These are phyloP conservation scores for Dicrurus megarhynchus DNA, from an alignment of 2,113 vertebrate genomes.

Conservation along the genomic window DNA sequence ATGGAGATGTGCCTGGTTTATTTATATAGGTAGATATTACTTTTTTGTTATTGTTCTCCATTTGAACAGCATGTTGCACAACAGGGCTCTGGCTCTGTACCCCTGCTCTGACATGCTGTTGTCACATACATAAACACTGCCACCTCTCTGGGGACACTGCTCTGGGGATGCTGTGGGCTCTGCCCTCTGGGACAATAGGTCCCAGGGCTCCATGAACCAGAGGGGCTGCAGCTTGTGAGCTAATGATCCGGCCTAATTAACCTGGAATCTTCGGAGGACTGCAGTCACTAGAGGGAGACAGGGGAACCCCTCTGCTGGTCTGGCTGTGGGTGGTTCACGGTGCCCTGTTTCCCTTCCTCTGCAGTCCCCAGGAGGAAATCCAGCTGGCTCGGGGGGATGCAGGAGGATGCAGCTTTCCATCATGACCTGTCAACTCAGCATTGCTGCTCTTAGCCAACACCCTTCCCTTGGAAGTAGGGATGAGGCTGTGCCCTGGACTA, in stretches of 20 bases:
- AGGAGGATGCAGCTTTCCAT: not conserved
- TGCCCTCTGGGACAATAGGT: not conserved
- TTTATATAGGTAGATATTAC: not conserved
- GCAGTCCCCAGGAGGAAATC: not conserved
- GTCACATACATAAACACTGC: not conserved
- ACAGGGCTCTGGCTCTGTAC: rapidly evolving
- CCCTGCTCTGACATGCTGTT: not conserved
- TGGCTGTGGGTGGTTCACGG: not conserved
- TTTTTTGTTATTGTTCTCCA: not conserved
- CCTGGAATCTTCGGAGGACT: not conserved
- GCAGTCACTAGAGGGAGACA: not conserved
- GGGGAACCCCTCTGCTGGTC: not conserved
- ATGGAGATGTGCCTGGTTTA: not conserved
- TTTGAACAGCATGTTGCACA: not conserved
- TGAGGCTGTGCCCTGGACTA: not conserved
- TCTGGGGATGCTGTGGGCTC: not conserved
- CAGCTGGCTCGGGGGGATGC: not conserved
- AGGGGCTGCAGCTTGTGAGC: not conserved
- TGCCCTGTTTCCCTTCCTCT: not conserved
- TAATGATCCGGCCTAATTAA: not conserved
- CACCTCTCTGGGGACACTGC: not conserved
- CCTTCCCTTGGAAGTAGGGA: not conserved
- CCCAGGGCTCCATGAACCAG: not conserved
- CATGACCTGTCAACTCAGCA: not conserved
- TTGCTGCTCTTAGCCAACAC: not conserved